A percentile compares a stretch with the other conserved stretches of the same genome.
phyloP scores from a whole-genome alignment of 2,888 invertebrate genomes.

The Alentia gelatinosa region DNA sequence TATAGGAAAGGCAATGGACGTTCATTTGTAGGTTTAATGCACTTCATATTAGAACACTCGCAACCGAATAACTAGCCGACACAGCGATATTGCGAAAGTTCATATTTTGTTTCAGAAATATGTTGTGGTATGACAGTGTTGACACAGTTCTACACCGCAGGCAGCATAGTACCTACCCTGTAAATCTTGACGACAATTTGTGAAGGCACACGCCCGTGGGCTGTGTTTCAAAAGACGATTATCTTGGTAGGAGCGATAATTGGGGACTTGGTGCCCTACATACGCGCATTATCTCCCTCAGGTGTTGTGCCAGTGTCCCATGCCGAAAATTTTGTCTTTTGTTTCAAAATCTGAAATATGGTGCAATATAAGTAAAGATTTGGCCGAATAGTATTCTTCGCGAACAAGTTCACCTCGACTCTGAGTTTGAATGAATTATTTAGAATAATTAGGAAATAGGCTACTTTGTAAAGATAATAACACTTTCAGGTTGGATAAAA shows the following conservation, averaged over 20 bases:
- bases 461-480: no score
- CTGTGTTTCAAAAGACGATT: neutral
- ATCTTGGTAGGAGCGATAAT: neutral
- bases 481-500: no score
- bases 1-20: no score
- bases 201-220: neutral
- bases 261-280: neutral
- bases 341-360: no score
- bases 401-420: no score
- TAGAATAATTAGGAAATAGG: no score
- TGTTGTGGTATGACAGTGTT: neutral
- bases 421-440: no score
- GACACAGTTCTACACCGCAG: neutral
- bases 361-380: no score
- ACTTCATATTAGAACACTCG: no score
- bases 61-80: neutral
- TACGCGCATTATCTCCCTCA: neutral
- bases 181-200: neutral
- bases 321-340: no score
- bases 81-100: neutral
- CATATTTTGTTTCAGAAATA: neutral
- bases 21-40: no score
- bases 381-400: no score
- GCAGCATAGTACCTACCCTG: neutral
- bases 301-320: neutral